Conservation (phyloP, 2,888 invertebrate species). For the Xylophagus ater region DNA sequence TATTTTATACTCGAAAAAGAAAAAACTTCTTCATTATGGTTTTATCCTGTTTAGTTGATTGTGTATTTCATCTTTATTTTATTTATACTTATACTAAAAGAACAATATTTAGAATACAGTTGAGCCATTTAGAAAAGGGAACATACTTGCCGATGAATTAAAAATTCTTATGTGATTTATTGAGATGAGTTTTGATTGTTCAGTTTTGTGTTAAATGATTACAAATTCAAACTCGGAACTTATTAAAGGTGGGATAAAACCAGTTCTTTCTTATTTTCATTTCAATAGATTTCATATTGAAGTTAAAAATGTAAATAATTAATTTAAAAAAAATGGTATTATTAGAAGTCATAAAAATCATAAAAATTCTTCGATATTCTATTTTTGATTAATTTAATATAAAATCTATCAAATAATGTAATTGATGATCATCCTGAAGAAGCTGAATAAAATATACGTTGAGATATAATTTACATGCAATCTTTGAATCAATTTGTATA, state of each 20-base stretch:
- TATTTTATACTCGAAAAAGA: neutral
- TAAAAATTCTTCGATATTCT: too few species aligned
- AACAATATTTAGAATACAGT: constrained; percentile 1
- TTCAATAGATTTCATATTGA: too few species aligned
- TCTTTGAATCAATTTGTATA: constrained; percentile 18
- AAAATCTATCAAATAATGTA: too few species aligned
- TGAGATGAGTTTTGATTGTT: constrained; percentile 5
- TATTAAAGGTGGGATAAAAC: too few species aligned
- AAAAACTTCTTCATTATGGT: neutral
- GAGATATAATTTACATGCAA: constrained; percentile 16
- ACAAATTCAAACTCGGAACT: constrained; percentile 12
- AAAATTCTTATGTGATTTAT: constrained; percentile 10
- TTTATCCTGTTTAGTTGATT: constrained; percentile 5
- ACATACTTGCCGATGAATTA: constrained; percentile 14
- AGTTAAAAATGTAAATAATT: too few species aligned
- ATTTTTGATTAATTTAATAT: too few species aligned
- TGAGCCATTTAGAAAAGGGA: constrained; percentile 1
- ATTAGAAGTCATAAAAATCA: too few species aligned
- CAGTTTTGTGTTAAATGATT: constrained; percentile 8
- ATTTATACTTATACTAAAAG: constrained; percentile 3
- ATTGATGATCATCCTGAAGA: constrained; percentile 18
- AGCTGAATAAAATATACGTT: constrained; percentile 14
- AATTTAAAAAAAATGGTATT: too few species aligned
- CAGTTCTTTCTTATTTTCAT: too few species aligned
- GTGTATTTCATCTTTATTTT: constrained; percentile 1